phyloP scores from a whole-genome alignment of 1,140 invertebrate genomes.

The Arctopsyche grandis region DNA sequence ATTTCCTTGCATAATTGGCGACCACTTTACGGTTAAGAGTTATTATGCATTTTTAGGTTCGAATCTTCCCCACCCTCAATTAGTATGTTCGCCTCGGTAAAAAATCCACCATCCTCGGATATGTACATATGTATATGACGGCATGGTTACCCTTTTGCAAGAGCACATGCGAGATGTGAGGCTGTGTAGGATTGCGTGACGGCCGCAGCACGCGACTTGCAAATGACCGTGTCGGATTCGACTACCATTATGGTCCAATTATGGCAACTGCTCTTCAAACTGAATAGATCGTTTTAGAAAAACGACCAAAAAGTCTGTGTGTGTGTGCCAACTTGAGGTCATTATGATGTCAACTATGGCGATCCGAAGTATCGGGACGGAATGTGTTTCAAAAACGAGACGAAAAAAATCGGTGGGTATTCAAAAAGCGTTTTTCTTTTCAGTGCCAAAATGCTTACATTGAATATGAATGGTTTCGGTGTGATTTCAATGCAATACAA shows the following conservation, averaged over 20 bases:
- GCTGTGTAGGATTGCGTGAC: conserved; percentile 19
- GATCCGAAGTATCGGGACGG: neutral
- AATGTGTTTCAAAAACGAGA: neutral
- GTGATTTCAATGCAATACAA: no score
- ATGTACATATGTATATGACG: no score
- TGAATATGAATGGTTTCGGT: no score
- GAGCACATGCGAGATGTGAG: no score
- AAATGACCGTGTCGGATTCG: conserved; percentile 15
- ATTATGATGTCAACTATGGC: conserved; percentile 7
- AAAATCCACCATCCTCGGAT: no score
- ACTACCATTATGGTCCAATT: conserved; percentile 29
- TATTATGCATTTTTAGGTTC: conserved; percentile 46
- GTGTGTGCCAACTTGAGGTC: neutral
- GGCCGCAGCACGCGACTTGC: neutral
- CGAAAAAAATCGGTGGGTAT: neutral
- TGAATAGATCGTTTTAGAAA: conserved; percentile 7
- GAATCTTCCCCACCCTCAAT: conserved; percentile 34
- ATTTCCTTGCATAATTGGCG: conserved; percentile 49
- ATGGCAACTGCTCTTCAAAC: conserved; percentile 8
- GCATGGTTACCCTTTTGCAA: no score
- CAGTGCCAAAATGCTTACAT: no score
- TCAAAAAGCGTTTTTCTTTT: no score
- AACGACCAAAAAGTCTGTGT: neutral
- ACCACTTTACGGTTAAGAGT: conserved; percentile 45
- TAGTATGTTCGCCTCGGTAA: conserved; percentile 25